Evolutionary conservation across 2,113 vertebrate genomes (phyloP).

Genomic region (Leiothrix lutea): DNA sequence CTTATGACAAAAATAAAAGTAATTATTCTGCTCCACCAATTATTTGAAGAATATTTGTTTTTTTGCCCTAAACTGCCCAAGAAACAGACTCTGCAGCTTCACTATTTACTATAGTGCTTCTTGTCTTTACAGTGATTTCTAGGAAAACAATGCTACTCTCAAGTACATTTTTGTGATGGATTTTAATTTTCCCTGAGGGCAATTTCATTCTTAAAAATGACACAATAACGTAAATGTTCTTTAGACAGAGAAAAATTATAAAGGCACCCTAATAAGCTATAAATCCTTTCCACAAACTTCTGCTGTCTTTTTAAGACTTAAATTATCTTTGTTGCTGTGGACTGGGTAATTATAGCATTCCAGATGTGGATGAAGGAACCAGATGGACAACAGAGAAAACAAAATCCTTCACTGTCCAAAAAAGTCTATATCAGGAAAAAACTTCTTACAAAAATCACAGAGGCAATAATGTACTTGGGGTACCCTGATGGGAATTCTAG

Average conservation of each 20-base stretch:
- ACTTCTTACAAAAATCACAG: background rate
- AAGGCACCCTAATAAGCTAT: background rate
- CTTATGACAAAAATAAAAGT: background rate
- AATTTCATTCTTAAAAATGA: background rate
- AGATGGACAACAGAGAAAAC: conserved; percentile 12
- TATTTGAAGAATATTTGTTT: background rate
- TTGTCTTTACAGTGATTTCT: background rate
- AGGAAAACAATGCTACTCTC: background rate
- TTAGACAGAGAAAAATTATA: background rate
- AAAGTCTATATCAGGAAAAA: background rate
- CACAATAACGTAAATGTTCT: background rate
- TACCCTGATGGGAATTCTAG: background rate
- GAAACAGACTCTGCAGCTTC: background rate
- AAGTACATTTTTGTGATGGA: background rate
- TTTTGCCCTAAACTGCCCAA: background rate
- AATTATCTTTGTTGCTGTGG: conserved; percentile 11
- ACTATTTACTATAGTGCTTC: background rate
- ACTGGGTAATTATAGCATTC: conserved; percentile 42
- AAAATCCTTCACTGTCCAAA: background rate
- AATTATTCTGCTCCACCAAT: background rate
- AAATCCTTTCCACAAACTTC: conserved; percentile 12
- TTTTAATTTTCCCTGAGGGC: background rate
- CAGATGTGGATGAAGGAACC: background rate
- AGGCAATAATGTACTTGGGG: background rate
- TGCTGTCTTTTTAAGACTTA: background rate